Evolutionary conservation across 2,113 vertebrate species (phyloP).

Genomic region (Oreochromis spilurus): DNA sequence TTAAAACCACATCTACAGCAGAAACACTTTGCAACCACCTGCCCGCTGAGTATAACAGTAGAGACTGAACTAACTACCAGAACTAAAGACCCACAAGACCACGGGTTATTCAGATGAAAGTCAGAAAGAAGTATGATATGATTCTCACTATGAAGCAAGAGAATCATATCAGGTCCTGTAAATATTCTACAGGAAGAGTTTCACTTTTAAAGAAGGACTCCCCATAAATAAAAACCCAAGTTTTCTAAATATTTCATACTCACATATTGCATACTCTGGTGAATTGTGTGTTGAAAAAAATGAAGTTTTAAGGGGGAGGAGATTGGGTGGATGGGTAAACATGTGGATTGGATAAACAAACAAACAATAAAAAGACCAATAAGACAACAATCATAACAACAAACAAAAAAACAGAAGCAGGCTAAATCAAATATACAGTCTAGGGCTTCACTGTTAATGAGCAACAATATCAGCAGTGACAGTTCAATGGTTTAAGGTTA

Average conservation of each 20-base stretch:
- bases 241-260: constrained; percentile 65
- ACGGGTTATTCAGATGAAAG: not conserved
- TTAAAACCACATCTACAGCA: not conserved
- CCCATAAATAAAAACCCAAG: not conserved
- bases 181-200: not conserved
- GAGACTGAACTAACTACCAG: not conserved
- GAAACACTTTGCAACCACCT: not conserved
- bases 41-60: not conserved
- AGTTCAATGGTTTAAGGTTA: not conserved
- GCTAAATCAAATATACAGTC: constrained; percentile 19
- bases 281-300: constrained; percentile 29
- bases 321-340: constrained; percentile 22
- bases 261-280: constrained; percentile 74
- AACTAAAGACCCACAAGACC: not conserved
- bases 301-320: constrained; percentile 19
- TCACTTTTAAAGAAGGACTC: not conserved
- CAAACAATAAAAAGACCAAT: constrained; percentile 52
- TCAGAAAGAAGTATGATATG: not conserved
- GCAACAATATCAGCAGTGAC: not conserved
- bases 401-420: constrained; percentile 31
- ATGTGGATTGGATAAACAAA: constrained; percentile 48
- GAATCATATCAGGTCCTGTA: constrained; percentile 6
- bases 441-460: constrained; percentile 2
- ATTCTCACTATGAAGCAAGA: not conserved
- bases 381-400: constrained; percentile 63